Conservation (phyloP, 2,888 invertebrate species). For the Furcula furcula region DNA sequence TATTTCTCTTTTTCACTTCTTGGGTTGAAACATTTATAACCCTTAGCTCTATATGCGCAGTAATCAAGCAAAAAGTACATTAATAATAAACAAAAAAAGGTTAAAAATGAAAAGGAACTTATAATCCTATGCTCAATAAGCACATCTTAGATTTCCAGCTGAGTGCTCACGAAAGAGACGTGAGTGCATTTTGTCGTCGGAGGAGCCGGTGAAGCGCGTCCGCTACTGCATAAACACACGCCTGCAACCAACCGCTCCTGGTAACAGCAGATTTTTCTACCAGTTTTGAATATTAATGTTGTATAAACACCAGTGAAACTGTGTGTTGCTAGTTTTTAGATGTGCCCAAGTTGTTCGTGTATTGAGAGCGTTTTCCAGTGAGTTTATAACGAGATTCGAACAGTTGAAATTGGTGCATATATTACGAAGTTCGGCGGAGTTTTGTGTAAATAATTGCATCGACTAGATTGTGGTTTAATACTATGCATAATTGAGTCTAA, state of each 20-base stretch:
- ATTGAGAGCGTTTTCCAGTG: neutral
- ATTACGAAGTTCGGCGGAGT: neutral
- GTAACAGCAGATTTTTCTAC: neutral
- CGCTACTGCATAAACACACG: neutral
- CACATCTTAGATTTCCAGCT: neutral
- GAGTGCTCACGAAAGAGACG: neutral
- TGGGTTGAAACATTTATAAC: no score
- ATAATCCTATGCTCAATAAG: no score
- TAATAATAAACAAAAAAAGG: no score
- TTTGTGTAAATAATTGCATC: neutral
- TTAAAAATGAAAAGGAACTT: no score
- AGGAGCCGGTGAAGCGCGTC: neutral
- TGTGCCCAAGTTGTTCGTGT: neutral
- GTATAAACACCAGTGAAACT: neutral
- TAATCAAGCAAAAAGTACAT: no score
- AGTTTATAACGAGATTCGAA: neutral
- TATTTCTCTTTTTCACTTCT: no score
- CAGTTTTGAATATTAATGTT: neutral
- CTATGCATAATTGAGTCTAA: no score
- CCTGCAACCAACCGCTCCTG: neutral
- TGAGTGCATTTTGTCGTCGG: neutral
- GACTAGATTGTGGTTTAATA: no score
- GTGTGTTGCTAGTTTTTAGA: neutral
- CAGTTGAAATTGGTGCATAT: conserved; percentile 1
- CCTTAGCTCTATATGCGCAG: no score